A percentile compares a stretch with the other conserved stretches of the same genome.
phyloP scores from a whole-genome alignment of 2,797 vertebrate genomes.

The Spinus pinus region DNA sequence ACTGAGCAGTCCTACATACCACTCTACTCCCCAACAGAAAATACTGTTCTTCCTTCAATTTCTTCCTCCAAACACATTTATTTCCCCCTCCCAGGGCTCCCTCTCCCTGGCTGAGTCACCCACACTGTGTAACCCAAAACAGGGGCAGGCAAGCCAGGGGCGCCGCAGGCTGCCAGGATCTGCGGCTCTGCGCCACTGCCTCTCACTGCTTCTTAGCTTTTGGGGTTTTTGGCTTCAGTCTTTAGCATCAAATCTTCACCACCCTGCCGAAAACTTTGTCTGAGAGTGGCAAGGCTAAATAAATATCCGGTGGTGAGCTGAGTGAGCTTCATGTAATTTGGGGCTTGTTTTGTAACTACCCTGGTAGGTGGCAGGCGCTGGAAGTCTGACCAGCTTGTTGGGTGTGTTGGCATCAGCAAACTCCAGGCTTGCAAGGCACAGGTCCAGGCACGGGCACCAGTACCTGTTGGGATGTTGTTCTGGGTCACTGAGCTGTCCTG shows the following conservation, averaged over 20 bases:
- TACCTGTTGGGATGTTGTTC: accelerated
- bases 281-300: background rate
- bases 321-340: background rate
- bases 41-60: background rate
- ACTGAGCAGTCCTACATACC: background rate
- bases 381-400: accelerated
- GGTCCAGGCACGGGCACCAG: background rate
- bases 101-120: background rate
- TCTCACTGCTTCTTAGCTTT: background rate
- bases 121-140: background rate
- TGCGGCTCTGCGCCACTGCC: accelerated
- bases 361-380: background rate
- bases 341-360: background rate
- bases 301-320: background rate
- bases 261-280: background rate
- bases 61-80: background rate
- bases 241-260: background rate
- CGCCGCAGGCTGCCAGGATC: accelerated
- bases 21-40: background rate
- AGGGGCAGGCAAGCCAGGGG: background rate
- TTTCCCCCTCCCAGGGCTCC: accelerated
- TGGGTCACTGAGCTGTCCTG: accelerated
- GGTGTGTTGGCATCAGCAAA: background rate
- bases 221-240: background rate
- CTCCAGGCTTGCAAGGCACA: background rate